These are phyloP conservation scores for Ataeniobius toweri DNA, from an alignment of 2,797 vertebrate genomes.

Conservation along the genomic window DNA sequence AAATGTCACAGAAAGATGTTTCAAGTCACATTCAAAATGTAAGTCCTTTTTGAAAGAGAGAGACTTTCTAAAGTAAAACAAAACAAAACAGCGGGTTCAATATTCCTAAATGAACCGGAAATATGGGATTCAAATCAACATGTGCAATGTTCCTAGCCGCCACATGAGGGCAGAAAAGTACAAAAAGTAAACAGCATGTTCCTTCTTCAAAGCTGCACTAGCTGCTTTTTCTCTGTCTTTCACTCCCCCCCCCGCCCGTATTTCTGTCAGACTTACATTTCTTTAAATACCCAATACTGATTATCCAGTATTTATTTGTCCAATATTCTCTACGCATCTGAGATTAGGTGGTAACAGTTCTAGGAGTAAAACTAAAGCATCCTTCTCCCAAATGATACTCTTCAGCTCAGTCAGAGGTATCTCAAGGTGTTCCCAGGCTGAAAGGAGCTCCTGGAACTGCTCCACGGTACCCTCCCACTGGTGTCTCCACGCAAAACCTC, in stretches of 20 bases:
- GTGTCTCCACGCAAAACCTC: too few relatives aligned
- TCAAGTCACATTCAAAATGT: not conserved
- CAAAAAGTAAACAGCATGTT: not conserved
- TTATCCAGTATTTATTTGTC: not conserved
- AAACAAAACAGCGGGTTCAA: not conserved
- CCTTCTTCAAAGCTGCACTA: not conserved
- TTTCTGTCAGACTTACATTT: not conserved
- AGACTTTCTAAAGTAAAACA: not conserved
- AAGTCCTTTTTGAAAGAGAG: not conserved
- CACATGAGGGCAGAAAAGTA: constrained; percentile 38
- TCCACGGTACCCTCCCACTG: too few relatives aligned
- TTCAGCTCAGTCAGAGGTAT: too few relatives aligned
- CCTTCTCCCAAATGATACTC: too few relatives aligned
- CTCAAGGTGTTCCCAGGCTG: too few relatives aligned
- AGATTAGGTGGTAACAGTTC: too few relatives aligned
- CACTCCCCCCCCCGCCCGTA: not conserved
- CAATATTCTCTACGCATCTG: too few relatives aligned
- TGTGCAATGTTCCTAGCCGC: constrained; percentile 1
- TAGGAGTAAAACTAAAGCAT: too few relatives aligned
- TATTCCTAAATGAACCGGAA: not conserved
- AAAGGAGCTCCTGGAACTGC: too few relatives aligned
- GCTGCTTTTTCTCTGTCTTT: not conserved
- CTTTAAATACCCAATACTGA: not conserved
- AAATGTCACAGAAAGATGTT: not conserved
- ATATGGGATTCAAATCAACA: not conserved